Evolutionary conservation across 2,113 vertebrate species (phyloP).

Genomic region (Seriola quinqueradiata): DNA sequence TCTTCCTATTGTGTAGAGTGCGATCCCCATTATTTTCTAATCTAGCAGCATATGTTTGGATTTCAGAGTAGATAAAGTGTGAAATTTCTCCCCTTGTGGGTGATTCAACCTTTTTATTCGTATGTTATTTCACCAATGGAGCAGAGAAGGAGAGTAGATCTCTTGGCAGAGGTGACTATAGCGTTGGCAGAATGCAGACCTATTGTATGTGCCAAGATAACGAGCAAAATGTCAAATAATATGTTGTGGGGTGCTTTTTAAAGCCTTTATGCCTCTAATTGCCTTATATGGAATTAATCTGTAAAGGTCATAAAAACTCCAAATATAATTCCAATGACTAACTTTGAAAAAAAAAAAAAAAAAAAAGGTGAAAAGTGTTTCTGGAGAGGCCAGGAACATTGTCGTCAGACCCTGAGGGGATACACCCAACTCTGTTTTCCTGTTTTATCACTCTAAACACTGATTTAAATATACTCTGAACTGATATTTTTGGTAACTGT

Average conservation of each 20-base stretch:
- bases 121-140: constrained; percentile 20
- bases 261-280: constrained; percentile 9
- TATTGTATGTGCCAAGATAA: constrained; percentile 47
- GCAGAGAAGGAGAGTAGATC: constrained; percentile 15
- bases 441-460: constrained; percentile 47
- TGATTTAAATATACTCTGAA: constrained; percentile 56
- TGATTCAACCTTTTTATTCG: constrained; percentile 15
- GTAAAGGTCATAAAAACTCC: background rate
- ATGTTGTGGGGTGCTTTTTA: constrained; percentile 16
- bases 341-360: background rate
- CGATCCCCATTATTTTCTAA: background rate
- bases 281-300: constrained; percentile 53
- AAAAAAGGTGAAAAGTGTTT: background rate
- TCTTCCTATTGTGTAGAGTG: background rate
- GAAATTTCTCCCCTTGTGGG: constrained; percentile 8
- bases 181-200: constrained; percentile 11
- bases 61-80: constrained; percentile 18
- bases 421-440: constrained; percentile 40
- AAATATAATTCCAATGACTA: constrained; percentile 26
- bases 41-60: background rate
- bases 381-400: constrained; percentile 21
- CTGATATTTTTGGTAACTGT: constrained; percentile 57
- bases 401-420: constrained; percentile 46
- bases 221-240: constrained; percentile 41
- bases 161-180: constrained; percentile 33